phyloP scores from a whole-genome alignment of 2,888 invertebrate genomes.

The Parochlus steinenii region DNA sequence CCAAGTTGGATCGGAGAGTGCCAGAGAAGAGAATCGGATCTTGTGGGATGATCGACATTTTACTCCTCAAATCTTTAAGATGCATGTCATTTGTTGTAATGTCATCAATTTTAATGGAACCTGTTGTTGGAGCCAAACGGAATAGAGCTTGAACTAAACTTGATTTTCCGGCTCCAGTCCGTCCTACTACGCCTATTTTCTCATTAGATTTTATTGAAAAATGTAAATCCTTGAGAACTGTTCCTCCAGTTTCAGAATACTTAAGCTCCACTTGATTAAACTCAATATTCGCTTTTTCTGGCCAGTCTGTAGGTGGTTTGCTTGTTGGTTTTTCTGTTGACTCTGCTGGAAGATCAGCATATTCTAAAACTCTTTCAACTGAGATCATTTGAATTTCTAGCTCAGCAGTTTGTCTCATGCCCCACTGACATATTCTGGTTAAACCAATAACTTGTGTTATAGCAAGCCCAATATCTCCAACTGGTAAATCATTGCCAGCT shows the following conservation, averaged over 20 bases:
- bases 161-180: constrained; percentile 80
- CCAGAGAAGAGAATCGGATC: constrained; percentile 78
- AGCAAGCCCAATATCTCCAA: constrained; percentile 53
- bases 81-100: constrained; percentile 54
- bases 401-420: constrained; percentile 74
- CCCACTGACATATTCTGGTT: constrained; percentile 65
- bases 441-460: constrained; percentile 54
- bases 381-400: constrained; percentile 67
- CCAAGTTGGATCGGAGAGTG: constrained; percentile 67
- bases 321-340: constrained; percentile 18
- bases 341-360: constrained; percentile 50
- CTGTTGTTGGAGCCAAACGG: constrained; percentile 61
- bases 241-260: constrained; percentile 50
- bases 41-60: constrained; percentile 85
- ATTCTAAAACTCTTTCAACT: constrained; percentile 72
- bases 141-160: constrained; percentile 72
- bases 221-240: constrained; percentile 55
- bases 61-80: constrained; percentile 57
- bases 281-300: constrained; percentile 43
- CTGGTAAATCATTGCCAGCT: constrained; percentile 33
- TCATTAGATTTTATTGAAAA: constrained; percentile 36
- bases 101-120: constrained; percentile 58
- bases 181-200: constrained; percentile 69
- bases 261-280: constrained; percentile 50
- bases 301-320: constrained; percentile 41